Evolutionary conservation across 2,797 vertebrate genomes (phyloP).

Genomic region (Smutsia temminckii): DNA sequence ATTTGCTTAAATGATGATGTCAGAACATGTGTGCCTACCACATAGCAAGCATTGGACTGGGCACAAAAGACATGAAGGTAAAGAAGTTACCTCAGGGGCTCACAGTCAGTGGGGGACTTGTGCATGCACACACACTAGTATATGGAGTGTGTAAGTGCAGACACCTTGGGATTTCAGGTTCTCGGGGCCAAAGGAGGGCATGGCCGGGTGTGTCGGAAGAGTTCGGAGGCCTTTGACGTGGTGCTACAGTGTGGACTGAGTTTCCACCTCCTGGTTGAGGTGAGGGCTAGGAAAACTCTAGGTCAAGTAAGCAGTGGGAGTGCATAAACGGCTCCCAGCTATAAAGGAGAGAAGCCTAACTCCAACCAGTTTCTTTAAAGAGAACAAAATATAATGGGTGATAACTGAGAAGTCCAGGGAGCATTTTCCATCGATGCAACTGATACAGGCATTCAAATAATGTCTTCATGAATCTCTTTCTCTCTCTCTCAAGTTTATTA

Average conservation of each 20-base stretch:
- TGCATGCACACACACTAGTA: fast-evolving
- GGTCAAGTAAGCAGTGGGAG: neutral
- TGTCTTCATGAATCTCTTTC: neutral
- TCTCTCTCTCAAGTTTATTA: neutral
- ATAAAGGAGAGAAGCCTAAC: neutral
- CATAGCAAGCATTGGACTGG: neutral
- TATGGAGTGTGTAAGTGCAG: neutral
- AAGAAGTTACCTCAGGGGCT: neutral
- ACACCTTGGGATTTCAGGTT: neutral
- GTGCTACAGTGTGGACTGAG: neutral
- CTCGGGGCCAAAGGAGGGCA: neutral
- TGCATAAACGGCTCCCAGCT: neutral
- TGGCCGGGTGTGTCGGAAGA: neutral
- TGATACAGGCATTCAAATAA: neutral
- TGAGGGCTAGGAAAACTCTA: neutral
- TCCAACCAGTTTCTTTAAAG: neutral
- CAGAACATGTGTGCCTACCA: neutral
- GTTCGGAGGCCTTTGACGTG: neutral
- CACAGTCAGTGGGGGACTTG: too few relatives aligned
- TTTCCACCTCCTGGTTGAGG: neutral
- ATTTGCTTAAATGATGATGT: neutral
- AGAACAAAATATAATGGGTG: neutral
- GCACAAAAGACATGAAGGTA: too few relatives aligned
- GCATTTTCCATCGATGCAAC: neutral
- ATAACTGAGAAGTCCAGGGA: neutral